Conservation (phyloP, 2,113 vertebrate species). For the Prunella fulvescens region DNA sequence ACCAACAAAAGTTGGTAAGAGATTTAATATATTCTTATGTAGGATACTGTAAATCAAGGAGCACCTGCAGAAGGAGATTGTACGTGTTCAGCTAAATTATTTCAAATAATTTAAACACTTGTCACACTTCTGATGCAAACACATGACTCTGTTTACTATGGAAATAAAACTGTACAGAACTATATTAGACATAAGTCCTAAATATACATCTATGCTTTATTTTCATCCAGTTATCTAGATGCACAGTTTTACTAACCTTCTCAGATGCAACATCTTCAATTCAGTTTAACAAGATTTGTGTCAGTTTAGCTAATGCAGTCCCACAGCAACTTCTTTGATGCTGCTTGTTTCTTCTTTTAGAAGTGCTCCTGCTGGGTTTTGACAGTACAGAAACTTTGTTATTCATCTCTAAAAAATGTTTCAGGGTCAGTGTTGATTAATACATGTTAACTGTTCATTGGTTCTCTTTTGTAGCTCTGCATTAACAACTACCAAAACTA, state of each 20-base stretch:
- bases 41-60: not conserved
- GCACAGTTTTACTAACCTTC: not conserved
- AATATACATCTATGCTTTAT: not conserved
- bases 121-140: not conserved
- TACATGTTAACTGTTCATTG: accelerated
- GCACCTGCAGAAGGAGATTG: not conserved
- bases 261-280: not conserved
- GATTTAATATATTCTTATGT: not conserved
- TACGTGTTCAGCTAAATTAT: not conserved
- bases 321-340: not conserved
- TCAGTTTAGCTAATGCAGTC: not conserved
- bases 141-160: not conserved
- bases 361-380: not conserved
- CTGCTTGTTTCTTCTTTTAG: not conserved
- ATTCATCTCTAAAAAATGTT: not conserved
- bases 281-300: not conserved
- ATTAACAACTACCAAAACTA: not conserved
- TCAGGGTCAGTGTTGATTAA: not conserved
- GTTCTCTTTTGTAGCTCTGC: not conserved
- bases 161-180: not conserved
- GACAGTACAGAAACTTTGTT: not conserved
- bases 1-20: not conserved
- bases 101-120: not conserved
- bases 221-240: not conserved
- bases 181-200: not conserved